Base-by-base conservation (phyloP, 2,113 vertebrate genomes). In the Heterotilapia buettikoferi region DNA sequence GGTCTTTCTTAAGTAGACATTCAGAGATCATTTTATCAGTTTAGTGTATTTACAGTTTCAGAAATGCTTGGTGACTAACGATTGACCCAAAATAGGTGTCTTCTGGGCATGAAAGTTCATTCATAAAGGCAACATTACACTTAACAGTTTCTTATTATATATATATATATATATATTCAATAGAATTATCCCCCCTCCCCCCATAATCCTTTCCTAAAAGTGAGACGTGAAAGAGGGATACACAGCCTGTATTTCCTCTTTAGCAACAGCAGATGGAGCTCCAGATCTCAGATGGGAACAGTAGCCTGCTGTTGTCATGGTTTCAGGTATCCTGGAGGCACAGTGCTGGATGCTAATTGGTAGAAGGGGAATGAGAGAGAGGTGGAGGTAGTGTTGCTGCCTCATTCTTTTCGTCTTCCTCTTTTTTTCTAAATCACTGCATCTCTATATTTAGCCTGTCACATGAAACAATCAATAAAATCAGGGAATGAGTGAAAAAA, bases 271-370 rank as follows among this genome's bases (percentile, higher is more conserved):
- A 96, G 95, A 84, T 86, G 95, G 91, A 7, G 93, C 87, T 79
- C 45, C 12, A 66, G 86, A 61, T 82, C 78, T 38, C 78, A 31
- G 52, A 84, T 76, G 61, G 38, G 8, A 50, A 21, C 54, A 71
- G 59, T 7, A 89, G 54, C 38, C 88, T 89, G 85, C 90, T 94
- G 94, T 94, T 94, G 93, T 95, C 94, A 94, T 95, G 93, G 94
- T 92, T 92, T 92, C 91, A 89, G 76, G 86, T 92, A 61, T 91
- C 85, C 85, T 87, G 85, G 95, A 93, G 88, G 89, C 86, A 82
- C 59, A 83, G 63, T 68, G 21, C 79, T 86, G 83, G 50, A 88
- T 84, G 91, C 81, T 94, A 91, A 95, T 95, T 95, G 94, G 95
- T 89, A 45, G 89, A 91, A 81, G 86, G 56, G 57, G n/a, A 86